Evolutionary conservation across 2,888 invertebrate species (phyloP).

Genomic region (Lucinisca nassula): DNA sequence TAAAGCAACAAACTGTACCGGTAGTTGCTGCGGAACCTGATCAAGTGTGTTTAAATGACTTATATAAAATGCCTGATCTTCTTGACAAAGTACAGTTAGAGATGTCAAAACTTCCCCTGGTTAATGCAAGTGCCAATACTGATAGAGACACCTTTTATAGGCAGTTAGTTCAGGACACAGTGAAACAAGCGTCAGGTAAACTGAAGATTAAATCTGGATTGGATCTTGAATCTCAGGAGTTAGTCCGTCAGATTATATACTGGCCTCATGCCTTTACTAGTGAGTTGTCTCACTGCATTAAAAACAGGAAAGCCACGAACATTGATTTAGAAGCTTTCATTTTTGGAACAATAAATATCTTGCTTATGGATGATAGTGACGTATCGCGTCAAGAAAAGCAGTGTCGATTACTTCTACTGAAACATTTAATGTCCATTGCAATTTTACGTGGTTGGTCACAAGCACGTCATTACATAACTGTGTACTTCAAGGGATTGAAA

Average conservation of each 20-base stretch:
- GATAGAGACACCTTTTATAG: slow-evolving; percentile 19
- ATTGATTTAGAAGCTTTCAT: slow-evolving; percentile 12
- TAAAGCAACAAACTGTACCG: not conserved
- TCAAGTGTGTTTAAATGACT: not conserved
- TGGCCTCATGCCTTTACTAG: slow-evolving; percentile 27
- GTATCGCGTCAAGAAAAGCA: not conserved
- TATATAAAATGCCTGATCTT: not conserved
- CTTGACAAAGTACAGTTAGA: not conserved
- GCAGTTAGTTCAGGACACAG: slow-evolving; percentile 16
- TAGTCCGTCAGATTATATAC: not conserved
- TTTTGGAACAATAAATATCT: slow-evolving; percentile 3
- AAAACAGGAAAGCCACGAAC: slow-evolving; percentile 5
- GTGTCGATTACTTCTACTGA: not conserved
- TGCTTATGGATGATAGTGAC: not conserved
- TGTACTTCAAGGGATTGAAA: slow-evolving; percentile 10
- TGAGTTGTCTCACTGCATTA: not conserved
- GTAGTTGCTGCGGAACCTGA: not conserved
- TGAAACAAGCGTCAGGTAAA: slow-evolving; percentile 17
- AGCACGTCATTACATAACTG: slow-evolving; percentile 18
- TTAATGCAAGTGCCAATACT: not conserved
- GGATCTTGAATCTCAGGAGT: slow-evolving; percentile 7
- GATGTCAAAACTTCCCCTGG: not conserved
- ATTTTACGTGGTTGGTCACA: slow-evolving; percentile 12
- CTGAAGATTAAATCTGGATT: slow-evolving; percentile 18
- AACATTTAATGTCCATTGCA: not conserved